Evolutionary conservation across 92 coral and sea anemone genomes (phyloP), one percentile per base, ranked within the genome.

Genomic region (Hydrozoanthus gracilis): DNA sequence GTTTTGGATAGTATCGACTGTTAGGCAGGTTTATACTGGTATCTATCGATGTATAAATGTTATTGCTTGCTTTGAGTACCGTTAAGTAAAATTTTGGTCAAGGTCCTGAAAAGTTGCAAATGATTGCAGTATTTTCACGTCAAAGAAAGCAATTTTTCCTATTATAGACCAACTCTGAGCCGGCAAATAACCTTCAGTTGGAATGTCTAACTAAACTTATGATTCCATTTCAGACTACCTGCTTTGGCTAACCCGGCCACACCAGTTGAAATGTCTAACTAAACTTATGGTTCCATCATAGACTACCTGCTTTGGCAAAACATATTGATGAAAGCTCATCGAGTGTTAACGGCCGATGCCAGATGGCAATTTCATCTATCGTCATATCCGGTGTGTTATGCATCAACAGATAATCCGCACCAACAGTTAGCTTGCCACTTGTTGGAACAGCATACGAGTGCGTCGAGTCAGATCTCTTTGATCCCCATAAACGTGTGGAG

Each of bases 291-390:
- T 7, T 4, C 54, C 3, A 44, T 15, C 10, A 35, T 17, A n/a
- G 78, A 87, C 68, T 91, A 96, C 98, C 95, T 89, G 95, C 86
- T 92, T 90, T 94, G 12, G 95, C 94, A 20, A 74, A n/a, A 88
- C 89, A 90, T 15, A 94, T 71, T 66, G 88, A 89, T 54, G 92
- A 88, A 12, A 94, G 35, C 10, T 92, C 96, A 50, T 90, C 86
- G 15, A 14, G 58, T 35, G 88, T 20, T 67, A 96, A 71, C 14
- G 92, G 89, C 4, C 71, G 86, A 58, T 92, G 80, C 98, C 98
- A 96, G 8, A 96, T 83, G 8, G 93, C 98, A 14, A 96, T 79
- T 70, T 96, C 98, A 54, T 96, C 98, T 39, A 96, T 90, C 60
- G 55, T 90, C 82, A 94, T 76, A 78, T 86, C 89, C 16, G 73